Conservation (phyloP, 2,797 vertebrate species). For the Amblyraja radiata region DNA sequence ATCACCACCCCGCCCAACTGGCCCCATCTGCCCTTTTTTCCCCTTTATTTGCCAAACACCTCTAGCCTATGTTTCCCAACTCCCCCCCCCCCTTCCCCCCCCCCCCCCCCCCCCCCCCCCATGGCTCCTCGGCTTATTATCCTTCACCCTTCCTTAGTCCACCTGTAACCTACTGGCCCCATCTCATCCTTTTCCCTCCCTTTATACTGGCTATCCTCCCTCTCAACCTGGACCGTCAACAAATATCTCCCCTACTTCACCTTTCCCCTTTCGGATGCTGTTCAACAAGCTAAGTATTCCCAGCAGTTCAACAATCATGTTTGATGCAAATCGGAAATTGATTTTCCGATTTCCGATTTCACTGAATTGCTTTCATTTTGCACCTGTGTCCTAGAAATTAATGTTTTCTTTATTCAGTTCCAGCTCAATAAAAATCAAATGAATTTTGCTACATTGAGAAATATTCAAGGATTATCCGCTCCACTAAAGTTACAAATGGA, state of each 20-base stretch:
- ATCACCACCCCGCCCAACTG: background rate
- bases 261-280: too few relatives aligned
- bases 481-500: slow-evolving; percentile 95
- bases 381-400: background rate
- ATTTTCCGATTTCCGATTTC: background rate
- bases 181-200: too few relatives aligned
- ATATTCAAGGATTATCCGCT: slow-evolving; percentile 91
- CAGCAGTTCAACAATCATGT: background rate
- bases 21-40: background rate
- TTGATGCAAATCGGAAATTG: background rate
- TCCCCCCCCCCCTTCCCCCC: too few relatives aligned
- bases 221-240: too few relatives aligned
- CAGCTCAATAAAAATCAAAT: slow-evolving; percentile 86
- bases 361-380: background rate
- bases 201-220: too few relatives aligned
- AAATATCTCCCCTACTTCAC: too few relatives aligned
- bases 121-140: too few relatives aligned
- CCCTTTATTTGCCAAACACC: background rate
- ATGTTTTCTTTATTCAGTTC: slow-evolving; percentile 58
- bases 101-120: too few relatives aligned
- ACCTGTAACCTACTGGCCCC: too few relatives aligned
- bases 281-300: too few relatives aligned
- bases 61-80: background rate
- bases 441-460: slow-evolving; percentile 81
- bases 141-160: too few relatives aligned